Conservation (phyloP, 2,113 vertebrate species). For the Ornithorhynchus anatinus region DNA sequence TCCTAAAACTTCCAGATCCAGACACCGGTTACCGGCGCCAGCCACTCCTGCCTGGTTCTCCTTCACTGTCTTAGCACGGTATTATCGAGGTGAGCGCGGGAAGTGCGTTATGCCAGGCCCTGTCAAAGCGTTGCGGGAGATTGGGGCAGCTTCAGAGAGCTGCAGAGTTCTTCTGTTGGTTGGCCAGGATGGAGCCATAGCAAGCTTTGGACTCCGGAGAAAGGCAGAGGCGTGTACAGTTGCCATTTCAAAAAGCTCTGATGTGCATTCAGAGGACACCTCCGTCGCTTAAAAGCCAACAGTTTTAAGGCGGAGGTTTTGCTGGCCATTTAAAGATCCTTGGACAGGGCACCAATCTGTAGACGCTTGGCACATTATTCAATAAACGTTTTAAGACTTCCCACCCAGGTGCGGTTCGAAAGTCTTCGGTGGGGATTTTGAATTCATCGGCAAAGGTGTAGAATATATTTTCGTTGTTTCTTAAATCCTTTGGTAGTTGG, state of each 20-base stretch:
- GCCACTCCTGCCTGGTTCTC: constrained; percentile 35
- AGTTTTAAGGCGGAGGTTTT: constrained; percentile 67
- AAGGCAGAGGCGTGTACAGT: constrained; percentile 58
- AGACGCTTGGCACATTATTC: constrained; percentile 39
- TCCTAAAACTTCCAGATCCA: constrained; percentile 17
- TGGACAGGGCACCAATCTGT: constrained; percentile 69
- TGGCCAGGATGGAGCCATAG: constrained; percentile 68
- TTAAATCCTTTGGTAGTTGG: constrained; percentile 62
- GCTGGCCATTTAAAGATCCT: constrained; percentile 65
- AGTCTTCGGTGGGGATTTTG: constrained; percentile 60
- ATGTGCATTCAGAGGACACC: constrained; percentile 70
- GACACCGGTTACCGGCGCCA: constrained; percentile 7
- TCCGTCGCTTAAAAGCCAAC: constrained; percentile 72
- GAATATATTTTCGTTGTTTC: constrained; percentile 58
- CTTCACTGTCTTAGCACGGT: constrained; percentile 56
- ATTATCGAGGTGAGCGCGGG: constrained; percentile 33
- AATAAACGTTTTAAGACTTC: constrained; percentile 58
- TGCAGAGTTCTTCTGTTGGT: constrained; percentile 50
- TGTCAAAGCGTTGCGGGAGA: constrained; percentile 25
- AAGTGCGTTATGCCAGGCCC: constrained; percentile 37
- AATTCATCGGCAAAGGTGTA: constrained; percentile 63
- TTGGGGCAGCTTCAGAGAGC: constrained; percentile 42
- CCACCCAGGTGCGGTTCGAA: constrained; percentile 65
- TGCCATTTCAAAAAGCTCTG: constrained; percentile 70
- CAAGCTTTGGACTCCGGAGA: constrained; percentile 67